Base-by-base conservation (phyloP, 2,888 invertebrate species). In the Cephus nigrinus region DNA sequence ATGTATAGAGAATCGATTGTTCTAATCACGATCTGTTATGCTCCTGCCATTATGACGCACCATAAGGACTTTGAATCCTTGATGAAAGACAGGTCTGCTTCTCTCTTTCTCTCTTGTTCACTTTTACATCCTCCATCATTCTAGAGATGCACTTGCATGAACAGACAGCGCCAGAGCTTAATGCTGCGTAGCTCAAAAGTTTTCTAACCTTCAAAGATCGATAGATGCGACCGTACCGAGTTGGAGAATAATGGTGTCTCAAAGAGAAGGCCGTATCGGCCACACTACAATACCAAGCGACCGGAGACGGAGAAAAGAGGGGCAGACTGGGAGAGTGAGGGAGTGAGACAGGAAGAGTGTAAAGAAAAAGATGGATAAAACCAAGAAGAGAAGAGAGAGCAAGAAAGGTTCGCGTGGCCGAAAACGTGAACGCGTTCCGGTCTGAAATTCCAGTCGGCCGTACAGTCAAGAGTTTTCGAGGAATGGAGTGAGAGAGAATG, bases 351-450 rank as follows among this genome's bases (percentile, higher is more conserved):
- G 31, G 71, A 12, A 71, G 33, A 31, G 71, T 71, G 71, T 31
- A 71, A 33, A 71, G 33, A 71, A 71, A 71, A 33, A 12, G 71
- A 71, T 34, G 71, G 71, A 71, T 30, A n/a, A 33, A 33, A 71
- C 12, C 31, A 71, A 15, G 71, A 23, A 71, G 30, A 32, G 71
- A 33, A n/a, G 71, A 71, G 31, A 33, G 31, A 71, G 71, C 31
- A 30, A 33, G 30, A 71, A 71, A 71, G 31, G 71, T 34, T 30
- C 30, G 71, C 31, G 71, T 71, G 71, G 31, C 71, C 31, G 33
- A 32, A 30, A 71, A 71, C 71, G 71, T 71, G 31, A 71, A 32
- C 71, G 33, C 71, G 71, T 71, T 31, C 55, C 55, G 55, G 55
- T 15, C 55, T 55, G 55, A 55, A 55, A 55, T 55, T 55, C 55